Evolutionary conservation across 2,113 vertebrate species (phyloP), one percentile per base, ranked within the genome.

Genomic region (Pycnonotus jocosus): DNA sequence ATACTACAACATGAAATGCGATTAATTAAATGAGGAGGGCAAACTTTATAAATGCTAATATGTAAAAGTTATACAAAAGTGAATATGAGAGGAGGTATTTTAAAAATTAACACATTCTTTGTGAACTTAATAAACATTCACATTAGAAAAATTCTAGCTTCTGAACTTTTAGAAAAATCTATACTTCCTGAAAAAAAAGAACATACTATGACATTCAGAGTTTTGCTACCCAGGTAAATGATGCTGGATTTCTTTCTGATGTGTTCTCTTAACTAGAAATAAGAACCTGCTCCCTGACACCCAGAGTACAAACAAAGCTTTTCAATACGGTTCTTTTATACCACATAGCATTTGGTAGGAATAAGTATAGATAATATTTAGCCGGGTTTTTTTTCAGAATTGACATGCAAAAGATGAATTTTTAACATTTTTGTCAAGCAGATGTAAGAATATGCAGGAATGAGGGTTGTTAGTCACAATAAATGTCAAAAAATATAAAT

Each of bases 201-300:
- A 5, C 6, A 27, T 28, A 33, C 10, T 13, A 12, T 13, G 9
- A n/a, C 1, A 40, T 25, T 58, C 15, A 53, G 28, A 71, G 3
- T 76, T 88, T 56, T 91, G 3, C 3, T 56, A 18, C 3, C 4
- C 9, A 35, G n/a, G 16, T 61, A 56, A 56, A 48, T 50, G 3
- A 30, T 27, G 23, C 30, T 88, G 9, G 1, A 30, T 47, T 88
- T 40, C 8, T 38, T 76, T 79, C 23, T 54, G 10, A 23, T 42
- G 5, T 76, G 6, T 64, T 68, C 30, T 42, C 25, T 70, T 54
- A 66, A 57, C 5, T 38, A 25, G 4, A 37, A 68, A 24, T 10
- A n/a, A 68, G 16, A 6, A 61, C n/a, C 5, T 0, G 0, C 8
- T 12, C 20, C 13, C 27, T 2, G 1, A 9, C 13, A 18, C 5